Evolutionary conservation across 2,888 invertebrate species (phyloP).

Genomic region (Athalia cordata): DNA sequence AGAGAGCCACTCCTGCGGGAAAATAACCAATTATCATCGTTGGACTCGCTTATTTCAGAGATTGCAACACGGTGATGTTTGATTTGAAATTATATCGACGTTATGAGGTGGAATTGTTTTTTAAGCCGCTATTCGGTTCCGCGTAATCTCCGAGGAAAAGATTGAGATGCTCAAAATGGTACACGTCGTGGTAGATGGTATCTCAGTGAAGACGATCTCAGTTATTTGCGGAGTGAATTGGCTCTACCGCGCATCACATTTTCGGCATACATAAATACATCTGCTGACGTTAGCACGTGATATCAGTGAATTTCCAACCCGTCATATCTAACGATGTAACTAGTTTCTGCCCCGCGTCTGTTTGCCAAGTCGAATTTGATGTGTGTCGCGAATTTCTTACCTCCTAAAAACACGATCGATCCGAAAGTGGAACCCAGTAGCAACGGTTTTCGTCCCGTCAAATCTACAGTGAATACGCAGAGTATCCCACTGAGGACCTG

Average conservation of each 20-base stretch:
- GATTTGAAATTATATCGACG: too few species aligned
- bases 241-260: not conserved
- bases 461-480: slow-evolving; percentile 43
- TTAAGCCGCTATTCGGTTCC: too few species aligned
- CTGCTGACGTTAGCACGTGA: not conserved
- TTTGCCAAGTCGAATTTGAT: too few species aligned
- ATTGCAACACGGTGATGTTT: too few species aligned
- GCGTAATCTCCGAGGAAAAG: too few species aligned
- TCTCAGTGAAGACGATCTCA: too few species aligned
- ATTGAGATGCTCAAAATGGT: too few species aligned
- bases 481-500: not conserved
- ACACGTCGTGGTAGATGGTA: too few species aligned
- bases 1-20: slow-evolving; percentile 8
- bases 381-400: not conserved
- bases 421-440: slow-evolving; percentile 40
- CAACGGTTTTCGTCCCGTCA: slow-evolving; percentile 50
- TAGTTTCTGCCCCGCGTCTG: too few species aligned
- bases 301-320: not conserved
- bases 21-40: slow-evolving; percentile 18
- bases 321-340: too few species aligned
- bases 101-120: too few species aligned
- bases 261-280: not conserved
- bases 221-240: too few species aligned
- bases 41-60: not conserved
- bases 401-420: slow-evolving; percentile 11